Base-by-base conservation (phyloP, 53 echinoderm and acorn worm species). In the Henricia sp. region DNA sequence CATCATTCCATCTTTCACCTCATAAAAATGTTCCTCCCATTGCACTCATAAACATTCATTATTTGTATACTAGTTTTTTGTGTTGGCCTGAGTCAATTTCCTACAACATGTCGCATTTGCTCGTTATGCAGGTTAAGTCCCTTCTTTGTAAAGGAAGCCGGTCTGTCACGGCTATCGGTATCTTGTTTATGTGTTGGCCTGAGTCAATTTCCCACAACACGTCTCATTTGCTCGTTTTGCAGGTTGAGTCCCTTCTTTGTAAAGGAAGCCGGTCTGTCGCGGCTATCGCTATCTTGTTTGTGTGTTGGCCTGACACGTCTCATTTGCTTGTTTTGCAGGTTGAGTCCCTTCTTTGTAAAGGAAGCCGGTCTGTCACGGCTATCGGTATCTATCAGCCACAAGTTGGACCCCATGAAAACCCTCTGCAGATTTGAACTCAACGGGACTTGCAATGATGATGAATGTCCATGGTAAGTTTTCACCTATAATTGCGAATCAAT, bases 371-470 rank as follows among this genome's bases (percentile, higher is more conserved):
- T 88, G 11, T 87, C 99, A 4, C 84, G 86, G 11, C 54, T 74
- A 10, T 94, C 94, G 1, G 30, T 20, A 1, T 88, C 90, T 11
- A 88, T 92, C 54, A 90, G 88, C 28, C 88, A 97, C 73, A 97
- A 97, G 44, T 62, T 97, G 10, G 70, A 94, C 71, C 83, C 99
- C 20, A 77, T 25, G 66, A 88, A 74, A 27, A 59, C 77, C 3
- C 65, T 97, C 17, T 97, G 99, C 83, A 87, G 88, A 84, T 97
- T 83, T 84, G 99, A 94, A 53, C 75, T 97, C 19, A 92, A 94
- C 19, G 99, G 99, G 14, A 94, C 88, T 17, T 97, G 94, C 82
- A 97, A 97, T 84, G 99, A 97, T 54, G 91, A 90, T 37, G 92
- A 90, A 42, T 97, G 99, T 41, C 74, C 29, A 17, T 92, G 92